These are phyloP conservation scores for Microplitis manilae DNA, from an alignment of 2,888 invertebrate genomes.

Conservation along the genomic window DNA sequence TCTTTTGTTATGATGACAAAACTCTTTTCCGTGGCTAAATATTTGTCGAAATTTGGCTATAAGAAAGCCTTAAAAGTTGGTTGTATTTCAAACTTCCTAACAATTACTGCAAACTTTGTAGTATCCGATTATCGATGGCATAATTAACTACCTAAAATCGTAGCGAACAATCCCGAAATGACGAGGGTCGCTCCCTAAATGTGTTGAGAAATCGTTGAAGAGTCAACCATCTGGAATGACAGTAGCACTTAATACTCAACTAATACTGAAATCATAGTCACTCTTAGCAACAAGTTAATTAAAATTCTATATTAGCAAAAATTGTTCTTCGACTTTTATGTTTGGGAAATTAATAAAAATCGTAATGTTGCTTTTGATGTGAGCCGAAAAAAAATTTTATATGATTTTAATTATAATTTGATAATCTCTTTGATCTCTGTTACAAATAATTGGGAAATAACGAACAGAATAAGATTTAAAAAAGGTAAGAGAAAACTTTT, in stretches of 20 bases:
- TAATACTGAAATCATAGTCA: slow-evolving; percentile 11
- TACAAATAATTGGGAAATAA: not conserved
- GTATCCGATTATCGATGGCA: slow-evolving; percentile 19
- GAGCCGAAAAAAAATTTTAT: not conserved
- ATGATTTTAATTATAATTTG: not conserved
- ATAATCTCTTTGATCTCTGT: not conserved
- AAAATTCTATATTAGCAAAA: slow-evolving; percentile 1
- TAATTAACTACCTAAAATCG: slow-evolving; percentile 36
- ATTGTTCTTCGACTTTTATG: not conserved
- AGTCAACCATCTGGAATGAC: slow-evolving; percentile 36
- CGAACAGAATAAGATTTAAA: not conserved
- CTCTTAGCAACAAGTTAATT: slow-evolving; percentile 32
- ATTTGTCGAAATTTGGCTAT: not conserved
- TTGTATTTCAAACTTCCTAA: slow-evolving; percentile 17
- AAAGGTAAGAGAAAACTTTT: slow-evolving; percentile 25
- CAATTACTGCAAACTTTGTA: slow-evolving; percentile 19
- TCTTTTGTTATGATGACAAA: too few relatives aligned
- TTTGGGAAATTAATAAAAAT: not conserved
- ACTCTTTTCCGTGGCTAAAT: too few relatives aligned
- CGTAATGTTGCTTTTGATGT: not conserved
- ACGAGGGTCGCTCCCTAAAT: slow-evolving; percentile 34
- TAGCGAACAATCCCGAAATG: slow-evolving; percentile 24
- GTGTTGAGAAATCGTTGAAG: slow-evolving; percentile 27
- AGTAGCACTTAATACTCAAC: slow-evolving; percentile 29
- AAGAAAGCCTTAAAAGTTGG: not conserved